These are phyloP conservation scores for Zeus faber DNA, from an alignment of 2,113 vertebrate genomes.

Conservation along the genomic window DNA sequence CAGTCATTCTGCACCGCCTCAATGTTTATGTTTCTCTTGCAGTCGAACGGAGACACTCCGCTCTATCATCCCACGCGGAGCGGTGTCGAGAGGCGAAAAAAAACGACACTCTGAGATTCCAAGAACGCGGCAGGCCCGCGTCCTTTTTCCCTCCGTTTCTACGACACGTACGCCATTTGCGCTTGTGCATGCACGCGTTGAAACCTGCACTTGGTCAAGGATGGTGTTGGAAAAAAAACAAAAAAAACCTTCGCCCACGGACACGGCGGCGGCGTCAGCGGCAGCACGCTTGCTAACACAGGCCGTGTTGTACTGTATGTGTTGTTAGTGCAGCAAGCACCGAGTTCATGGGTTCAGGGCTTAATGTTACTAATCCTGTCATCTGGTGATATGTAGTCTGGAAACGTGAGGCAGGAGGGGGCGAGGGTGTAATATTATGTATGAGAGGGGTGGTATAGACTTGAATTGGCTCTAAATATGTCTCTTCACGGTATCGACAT, in stretches of 20 bases:
- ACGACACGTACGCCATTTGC: too few species aligned
- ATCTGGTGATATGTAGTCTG: slow-evolving; percentile 50
- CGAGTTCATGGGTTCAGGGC: slow-evolving; percentile 54
- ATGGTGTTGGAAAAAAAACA: too few species aligned
- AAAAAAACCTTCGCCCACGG: too few species aligned
- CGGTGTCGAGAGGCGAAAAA: too few species aligned
- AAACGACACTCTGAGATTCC: too few species aligned
- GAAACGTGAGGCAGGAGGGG: slow-evolving; percentile 52
- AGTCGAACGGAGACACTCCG: background rate
- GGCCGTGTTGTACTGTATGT: slow-evolving; percentile 11
- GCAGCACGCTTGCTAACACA: too few species aligned
- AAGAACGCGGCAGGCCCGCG: too few species aligned
- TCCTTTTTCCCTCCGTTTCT: too few species aligned
- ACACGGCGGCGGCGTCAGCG: too few species aligned
- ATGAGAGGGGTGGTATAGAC: slow-evolving; percentile 16
- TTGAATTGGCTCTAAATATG: slow-evolving; percentile 35
- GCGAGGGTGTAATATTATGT: slow-evolving; percentile 5
- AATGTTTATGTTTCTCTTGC: slow-evolving; percentile 50
- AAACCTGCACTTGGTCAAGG: too few species aligned
- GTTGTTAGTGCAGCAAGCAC: slow-evolving; percentile 31
- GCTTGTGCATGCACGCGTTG: too few species aligned
- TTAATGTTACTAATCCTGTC: slow-evolving; percentile 65
- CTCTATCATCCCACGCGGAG: background rate
- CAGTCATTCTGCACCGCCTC: slow-evolving; percentile 29
- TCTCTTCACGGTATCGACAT: slow-evolving; percentile 23